Base-by-base conservation (phyloP, 2,888 invertebrate species). In the Apoda limacodes region DNA sequence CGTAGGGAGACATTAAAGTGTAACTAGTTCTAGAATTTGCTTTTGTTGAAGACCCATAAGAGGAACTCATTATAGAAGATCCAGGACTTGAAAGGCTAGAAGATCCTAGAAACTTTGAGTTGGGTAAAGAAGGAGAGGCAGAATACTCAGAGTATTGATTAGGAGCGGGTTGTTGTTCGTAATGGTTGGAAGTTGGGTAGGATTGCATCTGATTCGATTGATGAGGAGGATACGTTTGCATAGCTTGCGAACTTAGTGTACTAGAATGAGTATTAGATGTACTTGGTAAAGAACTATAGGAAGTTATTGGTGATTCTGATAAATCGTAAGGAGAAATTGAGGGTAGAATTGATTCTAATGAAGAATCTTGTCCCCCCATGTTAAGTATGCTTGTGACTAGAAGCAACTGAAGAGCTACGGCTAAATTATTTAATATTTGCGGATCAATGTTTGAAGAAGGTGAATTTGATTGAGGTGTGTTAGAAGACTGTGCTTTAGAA, bases 361-460 rank as follows among this genome's bases (percentile, higher is more conserved):
- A 37, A 2, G 65, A 60, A 5, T 52, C 37, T 17, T 7, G 5
- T 17, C 7, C 17, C 17, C 17, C 17, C 7, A 7, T 6, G 15
- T 62, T 66, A 5, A 75, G 36, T 9, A 76, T 55, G 35, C 74
- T 75, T 17, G 58, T 72, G 0, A 76, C 51, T 5, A 75, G 62
- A 2, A 76, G 32, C 5, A 76, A 33, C 20, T 75, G 75, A 25
- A 76, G 43, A 0, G 75, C 72, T 20, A 75, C 61, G 2, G 75
- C 76, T 37, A 76, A 43, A 37, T 75, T 76, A 23, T 75, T 76
- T 1, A 76, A 34, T 1, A 74, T n/a, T n/a, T n/a, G n/a, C n/a
- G n/a, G n/a, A n/a, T n/a, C n/a, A n/a, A n/a, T n/a, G n/a, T n/a
- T n/a, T n/a, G n/a, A n/a, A n/a, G n/a, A n/a, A n/a, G n/a, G n/a